These are phyloP conservation scores for Dilophus febrilis DNA, from an alignment of 2,888 invertebrate species.

Conservation along the genomic window DNA sequence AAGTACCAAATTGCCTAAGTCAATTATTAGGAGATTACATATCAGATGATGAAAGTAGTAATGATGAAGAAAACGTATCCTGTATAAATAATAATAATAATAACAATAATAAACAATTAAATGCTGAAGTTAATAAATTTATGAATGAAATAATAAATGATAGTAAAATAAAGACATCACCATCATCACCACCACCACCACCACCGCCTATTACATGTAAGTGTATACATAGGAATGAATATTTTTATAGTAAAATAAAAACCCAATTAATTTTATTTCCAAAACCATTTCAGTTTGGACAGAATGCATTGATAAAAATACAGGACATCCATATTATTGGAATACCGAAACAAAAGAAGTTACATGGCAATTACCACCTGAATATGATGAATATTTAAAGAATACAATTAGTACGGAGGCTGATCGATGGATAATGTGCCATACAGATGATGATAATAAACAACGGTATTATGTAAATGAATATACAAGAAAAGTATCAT, in stretches of 20 bases:
- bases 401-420: constrained; percentile 2
- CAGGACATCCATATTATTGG: constrained; percentile 48
- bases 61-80: background rate
- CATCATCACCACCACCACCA: background rate
- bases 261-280: no score
- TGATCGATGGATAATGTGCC: constrained; percentile 7
- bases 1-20: background rate
- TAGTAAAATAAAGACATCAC: background rate
- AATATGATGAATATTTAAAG: constrained; percentile 21
- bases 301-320: constrained; percentile 40
- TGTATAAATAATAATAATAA: background rate
- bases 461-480: constrained; percentile 12
- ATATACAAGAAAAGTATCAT: constrained; percentile 11
- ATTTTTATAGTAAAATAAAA: no score
- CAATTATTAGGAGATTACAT: background rate
- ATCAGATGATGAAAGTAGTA: background rate
- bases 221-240: no score
- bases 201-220: background rate
- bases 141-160: no score
- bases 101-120: background rate
- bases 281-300: constrained; percentile 40
- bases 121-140: background rate
- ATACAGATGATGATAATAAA: constrained; percentile 10
- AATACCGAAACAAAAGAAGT: constrained; percentile 43
- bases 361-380: constrained; percentile 43